Percentiles rank a stretch among this genome's conserved stretches.
These are phyloP conservation scores for Erpobdella octoculata DNA, from an alignment of 2,888 invertebrate species.

Conservation along the genomic window DNA sequence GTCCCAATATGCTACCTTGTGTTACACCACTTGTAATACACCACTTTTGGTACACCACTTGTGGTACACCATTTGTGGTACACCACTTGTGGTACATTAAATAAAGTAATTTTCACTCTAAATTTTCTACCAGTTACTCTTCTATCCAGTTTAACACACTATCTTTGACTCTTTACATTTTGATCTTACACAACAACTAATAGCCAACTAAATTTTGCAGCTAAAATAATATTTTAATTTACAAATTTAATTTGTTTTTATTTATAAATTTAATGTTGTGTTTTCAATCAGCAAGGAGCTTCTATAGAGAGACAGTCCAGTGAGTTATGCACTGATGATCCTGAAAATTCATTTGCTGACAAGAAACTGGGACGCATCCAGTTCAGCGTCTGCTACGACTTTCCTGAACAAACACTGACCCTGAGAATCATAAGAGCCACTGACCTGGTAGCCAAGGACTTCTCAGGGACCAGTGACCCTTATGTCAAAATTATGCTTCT, in stretches of 20 bases:
- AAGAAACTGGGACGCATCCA: conserved; percentile 43
- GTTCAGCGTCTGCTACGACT: conserved; percentile 47
- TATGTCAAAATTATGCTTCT: conserved; percentile 45
- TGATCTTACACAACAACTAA: too few relatives aligned
- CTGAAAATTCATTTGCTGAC: conserved; percentile 5
- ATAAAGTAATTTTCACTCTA: too few relatives aligned
- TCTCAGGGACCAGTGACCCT: conserved; percentile 51
- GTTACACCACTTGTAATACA: too few relatives aligned
- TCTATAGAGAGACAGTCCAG: neutral
- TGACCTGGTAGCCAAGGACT: conserved; percentile 49
- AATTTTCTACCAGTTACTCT: too few relatives aligned
- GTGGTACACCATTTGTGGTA: too few relatives aligned
- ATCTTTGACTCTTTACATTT: too few relatives aligned
- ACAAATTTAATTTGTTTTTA: neutral
- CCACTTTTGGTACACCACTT: too few relatives aligned
- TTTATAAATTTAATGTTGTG: neutral
- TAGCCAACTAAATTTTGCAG: too few relatives aligned
- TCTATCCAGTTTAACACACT: too few relatives aligned
- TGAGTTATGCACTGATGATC: neutral
- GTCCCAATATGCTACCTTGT: too few relatives aligned
- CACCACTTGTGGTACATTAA: too few relatives aligned
- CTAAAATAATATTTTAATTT: neutral
- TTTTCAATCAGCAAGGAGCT: neutral
- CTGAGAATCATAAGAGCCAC: conserved; percentile 47
- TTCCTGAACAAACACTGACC: conserved; percentile 46